Evolutionary conservation across 2,888 invertebrate genomes (phyloP).

Genomic region (Sesamia inferens): DNA sequence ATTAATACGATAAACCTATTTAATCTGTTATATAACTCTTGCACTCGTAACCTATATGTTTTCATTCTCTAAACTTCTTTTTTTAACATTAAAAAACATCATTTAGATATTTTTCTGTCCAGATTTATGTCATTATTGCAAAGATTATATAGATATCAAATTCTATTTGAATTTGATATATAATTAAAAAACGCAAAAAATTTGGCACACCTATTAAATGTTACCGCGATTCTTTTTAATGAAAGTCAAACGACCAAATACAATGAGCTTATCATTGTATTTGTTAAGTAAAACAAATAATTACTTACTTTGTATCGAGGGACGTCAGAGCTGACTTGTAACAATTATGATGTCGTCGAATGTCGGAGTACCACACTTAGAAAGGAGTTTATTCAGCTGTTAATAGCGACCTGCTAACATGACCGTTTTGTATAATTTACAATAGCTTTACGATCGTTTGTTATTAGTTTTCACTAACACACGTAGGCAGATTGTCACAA

Average conservation of each 20-base stretch:
- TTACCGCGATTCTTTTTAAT: background rate
- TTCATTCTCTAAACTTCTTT: slow-evolving; percentile 20
- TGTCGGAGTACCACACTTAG: slow-evolving; percentile 8
- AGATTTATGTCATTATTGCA: background rate
- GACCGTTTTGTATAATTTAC: slow-evolving; percentile 1
- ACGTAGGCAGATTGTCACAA: background rate
- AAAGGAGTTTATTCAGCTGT: slow-evolving; percentile 40
- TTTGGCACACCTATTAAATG: background rate
- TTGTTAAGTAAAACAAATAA: too few relatives aligned
- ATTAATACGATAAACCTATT: slow-evolving; percentile 56
- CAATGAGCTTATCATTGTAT: slow-evolving; percentile 17
- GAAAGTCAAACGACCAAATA: background rate
- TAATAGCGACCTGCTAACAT: background rate
- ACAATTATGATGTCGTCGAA: slow-evolving; percentile 18
- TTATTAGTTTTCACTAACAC: slow-evolving; percentile 3
- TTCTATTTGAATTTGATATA: too few relatives aligned
- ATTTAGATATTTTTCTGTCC: background rate
- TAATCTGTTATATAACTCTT: slow-evolving; percentile 23
- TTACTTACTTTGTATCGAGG: background rate
- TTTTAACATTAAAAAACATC: background rate
- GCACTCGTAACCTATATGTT: slow-evolving; percentile 15
- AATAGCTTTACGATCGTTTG: background rate
- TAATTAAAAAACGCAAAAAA: background rate
- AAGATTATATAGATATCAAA: background rate
- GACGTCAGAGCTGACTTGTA: slow-evolving; percentile 1